These are phyloP conservation scores for Oostethus manadensis DNA, from an alignment of 2,113 vertebrate species.

Conservation along the genomic window DNA sequence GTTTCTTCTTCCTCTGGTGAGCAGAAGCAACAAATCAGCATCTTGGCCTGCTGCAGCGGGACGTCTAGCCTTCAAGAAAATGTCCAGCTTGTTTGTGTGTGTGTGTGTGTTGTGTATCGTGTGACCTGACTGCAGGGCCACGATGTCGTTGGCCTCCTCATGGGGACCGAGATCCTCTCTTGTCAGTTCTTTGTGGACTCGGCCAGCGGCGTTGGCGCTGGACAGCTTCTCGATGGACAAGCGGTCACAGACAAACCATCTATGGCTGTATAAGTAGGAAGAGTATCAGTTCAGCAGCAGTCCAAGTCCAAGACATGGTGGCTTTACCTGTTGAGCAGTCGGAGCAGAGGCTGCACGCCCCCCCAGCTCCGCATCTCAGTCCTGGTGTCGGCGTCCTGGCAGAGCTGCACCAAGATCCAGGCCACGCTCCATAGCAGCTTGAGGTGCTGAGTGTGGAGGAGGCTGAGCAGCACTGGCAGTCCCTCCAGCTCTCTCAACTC, in stretches of 20 bases:
- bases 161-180: constrained; percentile 73
- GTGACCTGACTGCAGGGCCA: constrained; percentile 80
- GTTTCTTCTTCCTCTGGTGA: not conserved
- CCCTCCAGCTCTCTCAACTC: constrained; percentile 81
- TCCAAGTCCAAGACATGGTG: too few relatives aligned
- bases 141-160: constrained; percentile 75
- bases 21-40: not conserved
- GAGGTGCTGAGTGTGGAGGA: constrained; percentile 79
- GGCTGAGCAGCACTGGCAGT: constrained; percentile 80
- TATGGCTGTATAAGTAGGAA: constrained; percentile 61
- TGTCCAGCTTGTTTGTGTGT: not conserved
- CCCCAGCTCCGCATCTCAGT: constrained; percentile 83
- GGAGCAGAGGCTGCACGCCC: constrained; percentile 85
- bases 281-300: not conserved
- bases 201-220: constrained; percentile 75
- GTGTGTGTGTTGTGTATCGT: not conserved
- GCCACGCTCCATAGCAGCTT: constrained; percentile 82
- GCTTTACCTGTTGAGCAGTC: constrained; percentile 72
- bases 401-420: constrained; percentile 89
- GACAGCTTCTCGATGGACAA: constrained; percentile 77
- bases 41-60: not conserved
- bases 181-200: constrained; percentile 69
- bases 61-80: constrained; percentile 1
- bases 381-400: constrained; percentile 79
- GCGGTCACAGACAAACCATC: constrained; percentile 75